Conservation (phyloP, 2,113 vertebrate genomes). For the Paratilapia polleni region DNA sequence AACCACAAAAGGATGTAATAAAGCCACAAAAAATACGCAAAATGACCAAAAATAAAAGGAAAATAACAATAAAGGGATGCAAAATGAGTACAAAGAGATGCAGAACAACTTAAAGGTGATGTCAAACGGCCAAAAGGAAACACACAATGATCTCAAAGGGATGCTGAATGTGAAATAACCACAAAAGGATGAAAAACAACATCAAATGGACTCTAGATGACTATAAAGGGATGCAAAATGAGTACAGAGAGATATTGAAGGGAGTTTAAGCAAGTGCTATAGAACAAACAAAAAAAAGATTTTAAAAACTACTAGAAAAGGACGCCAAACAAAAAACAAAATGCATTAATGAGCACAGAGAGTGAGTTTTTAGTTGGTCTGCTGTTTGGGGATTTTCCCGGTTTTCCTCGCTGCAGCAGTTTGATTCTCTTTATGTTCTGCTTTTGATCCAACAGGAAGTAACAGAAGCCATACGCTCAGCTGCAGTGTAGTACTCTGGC, state of each 20-base stretch:
- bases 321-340: neutral
- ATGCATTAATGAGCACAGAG: fast-evolving
- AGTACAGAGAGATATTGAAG: neutral
- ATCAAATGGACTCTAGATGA: neutral
- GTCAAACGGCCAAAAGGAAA: neutral
- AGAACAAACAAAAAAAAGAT: neutral
- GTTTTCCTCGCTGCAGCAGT: neutral
- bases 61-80: neutral
- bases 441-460: neutral
- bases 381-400: neutral
- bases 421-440: neutral
- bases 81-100: neutral
- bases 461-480: neutral
- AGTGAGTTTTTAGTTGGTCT: neutral
- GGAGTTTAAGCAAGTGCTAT: neutral
- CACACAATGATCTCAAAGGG: neutral
- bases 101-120: neutral
- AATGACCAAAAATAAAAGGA: no score
- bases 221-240: neutral
- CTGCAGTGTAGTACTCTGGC: fast-evolving
- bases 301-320: neutral
- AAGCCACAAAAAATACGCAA: no score
- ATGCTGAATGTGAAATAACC: neutral
- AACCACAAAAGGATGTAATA: neutral
- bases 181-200: neutral